These are phyloP conservation scores for Smutsia temminckii DNA, from an alignment of 2,797 vertebrate species.

Conservation along the genomic window DNA sequence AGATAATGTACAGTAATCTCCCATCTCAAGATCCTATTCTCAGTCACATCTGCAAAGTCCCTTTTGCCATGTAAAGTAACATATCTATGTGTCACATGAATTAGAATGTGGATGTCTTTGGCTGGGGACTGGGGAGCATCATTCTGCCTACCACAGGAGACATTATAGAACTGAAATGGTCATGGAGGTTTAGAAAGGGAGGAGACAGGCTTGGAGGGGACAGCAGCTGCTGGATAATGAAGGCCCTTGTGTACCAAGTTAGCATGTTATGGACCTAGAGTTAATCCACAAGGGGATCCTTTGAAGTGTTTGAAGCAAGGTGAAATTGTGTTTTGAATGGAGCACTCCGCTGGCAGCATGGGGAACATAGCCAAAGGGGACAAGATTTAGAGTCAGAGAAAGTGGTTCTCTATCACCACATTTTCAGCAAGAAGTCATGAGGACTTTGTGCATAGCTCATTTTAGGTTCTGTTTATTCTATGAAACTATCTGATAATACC, in stretches of 20 bases:
- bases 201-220: background rate
- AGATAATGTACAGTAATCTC: background rate
- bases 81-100: background rate
- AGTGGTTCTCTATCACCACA: background rate
- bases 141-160: background rate
- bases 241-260: background rate
- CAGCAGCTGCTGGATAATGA: background rate
- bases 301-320: background rate
- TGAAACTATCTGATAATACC: background rate
- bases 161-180: background rate
- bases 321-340: background rate
- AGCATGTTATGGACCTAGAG: background rate
- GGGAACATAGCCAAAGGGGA: background rate
- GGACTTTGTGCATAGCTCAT: background rate
- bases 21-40: background rate
- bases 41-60: background rate
- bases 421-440: background rate
- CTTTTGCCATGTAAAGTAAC: background rate
- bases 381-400: background rate
- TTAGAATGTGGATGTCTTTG: background rate
- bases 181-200: background rate
- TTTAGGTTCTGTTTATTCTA: background rate
- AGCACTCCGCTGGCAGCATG: background rate
- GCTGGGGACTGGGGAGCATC: rapidly evolving
- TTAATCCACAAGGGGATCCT: background rate